These are phyloP conservation scores for Anarhynchus alexandrinus DNA, from an alignment of 2,113 vertebrate genomes.

Conservation along the genomic window DNA sequence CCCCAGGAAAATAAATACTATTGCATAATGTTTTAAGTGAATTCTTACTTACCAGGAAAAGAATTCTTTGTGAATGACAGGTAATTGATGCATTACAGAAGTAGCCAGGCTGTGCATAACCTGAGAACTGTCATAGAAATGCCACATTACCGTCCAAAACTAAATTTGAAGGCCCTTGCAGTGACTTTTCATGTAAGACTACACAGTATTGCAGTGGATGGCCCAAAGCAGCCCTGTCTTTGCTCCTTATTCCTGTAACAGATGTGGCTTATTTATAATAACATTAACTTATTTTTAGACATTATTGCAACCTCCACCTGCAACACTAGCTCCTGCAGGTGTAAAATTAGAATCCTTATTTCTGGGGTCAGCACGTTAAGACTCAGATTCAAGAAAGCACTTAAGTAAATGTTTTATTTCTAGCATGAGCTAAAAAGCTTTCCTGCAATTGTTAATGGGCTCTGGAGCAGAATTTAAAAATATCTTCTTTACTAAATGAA, in stretches of 20 bases:
- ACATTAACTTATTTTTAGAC: background rate
- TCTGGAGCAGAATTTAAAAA: constrained; percentile 2
- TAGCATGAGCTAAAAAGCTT: background rate
- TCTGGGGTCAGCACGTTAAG: background rate
- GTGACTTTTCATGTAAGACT: background rate
- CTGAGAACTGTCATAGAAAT: background rate
- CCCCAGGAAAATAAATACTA: background rate
- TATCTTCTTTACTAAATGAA: background rate
- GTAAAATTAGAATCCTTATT: background rate
- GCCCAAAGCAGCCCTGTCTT: background rate
- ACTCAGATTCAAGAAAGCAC: background rate
- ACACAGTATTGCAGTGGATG: background rate
- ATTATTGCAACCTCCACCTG: background rate
- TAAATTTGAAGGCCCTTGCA: background rate
- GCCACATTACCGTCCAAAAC: background rate
- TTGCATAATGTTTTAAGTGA: background rate
- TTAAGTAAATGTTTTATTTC: background rate
- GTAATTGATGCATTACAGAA: background rate
- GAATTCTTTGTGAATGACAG: background rate
- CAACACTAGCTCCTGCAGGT: background rate
- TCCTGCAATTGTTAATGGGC: background rate
- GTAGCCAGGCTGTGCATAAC: background rate
- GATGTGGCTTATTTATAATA: background rate
- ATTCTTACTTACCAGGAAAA: background rate
- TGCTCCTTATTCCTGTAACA: background rate